Conservation (phyloP, 2,888 invertebrate genomes). For the Harpagoxenus sublaevis region DNA sequence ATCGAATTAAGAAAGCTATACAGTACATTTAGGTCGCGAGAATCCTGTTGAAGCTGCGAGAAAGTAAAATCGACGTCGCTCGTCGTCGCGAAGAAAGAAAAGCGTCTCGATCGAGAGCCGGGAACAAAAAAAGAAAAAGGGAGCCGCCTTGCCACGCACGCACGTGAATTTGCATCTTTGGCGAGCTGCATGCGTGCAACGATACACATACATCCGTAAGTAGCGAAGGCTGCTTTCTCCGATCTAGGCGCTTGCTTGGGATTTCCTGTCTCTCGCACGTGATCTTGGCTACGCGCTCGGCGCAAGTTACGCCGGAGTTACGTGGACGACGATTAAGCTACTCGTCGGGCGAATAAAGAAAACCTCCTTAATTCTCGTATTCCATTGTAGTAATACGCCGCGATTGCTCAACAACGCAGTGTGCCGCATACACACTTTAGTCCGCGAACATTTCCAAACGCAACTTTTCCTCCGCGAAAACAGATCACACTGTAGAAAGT, state of each 20-base stretch:
- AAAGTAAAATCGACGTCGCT: conserved; percentile 16
- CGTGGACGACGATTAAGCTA: conserved; percentile 59
- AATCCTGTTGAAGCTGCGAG: background rate
- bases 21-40: background rate
- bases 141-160: background rate
- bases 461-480: background rate
- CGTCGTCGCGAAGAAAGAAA: conserved; percentile 30
- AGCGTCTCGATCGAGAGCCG: conserved; percentile 15
- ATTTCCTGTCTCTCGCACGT: conserved; percentile 79
- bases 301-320: conserved; percentile 71
- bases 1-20: background rate
- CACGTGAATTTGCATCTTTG: conserved; percentile 37
- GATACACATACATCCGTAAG: conserved; percentile 26
- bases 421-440: background rate
- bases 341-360: conserved; percentile 26
- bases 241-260: conserved; percentile 67
- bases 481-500: background rate
- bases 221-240: conserved; percentile 76
- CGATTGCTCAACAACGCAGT: background rate
- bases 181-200: conserved; percentile 26
- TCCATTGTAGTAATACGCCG: background rate
- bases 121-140: background rate
- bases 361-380: conserved; percentile 6
- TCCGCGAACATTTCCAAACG: background rate
- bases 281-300: conserved; percentile 75